A percentile compares a stretch with the other conserved stretches of the same genome.
These are phyloP conservation scores for Eupithecia dodoneata DNA, from an alignment of 2,888 invertebrate species.

Conservation along the genomic window DNA sequence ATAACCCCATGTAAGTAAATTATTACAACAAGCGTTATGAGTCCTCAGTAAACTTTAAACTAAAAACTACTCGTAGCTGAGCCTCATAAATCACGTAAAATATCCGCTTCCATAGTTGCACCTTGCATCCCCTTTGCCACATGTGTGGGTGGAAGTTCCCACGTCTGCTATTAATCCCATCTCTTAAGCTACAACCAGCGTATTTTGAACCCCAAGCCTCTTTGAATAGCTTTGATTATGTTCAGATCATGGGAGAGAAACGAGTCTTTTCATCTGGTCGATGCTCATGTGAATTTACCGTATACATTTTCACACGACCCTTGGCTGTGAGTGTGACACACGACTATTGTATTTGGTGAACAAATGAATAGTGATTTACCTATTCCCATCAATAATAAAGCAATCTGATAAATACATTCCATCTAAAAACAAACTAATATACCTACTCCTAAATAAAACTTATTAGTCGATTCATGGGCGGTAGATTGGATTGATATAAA, in stretches of 20 bases:
- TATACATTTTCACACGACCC: slow-evolving; percentile 68
- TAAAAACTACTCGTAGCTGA: too few relatives aligned
- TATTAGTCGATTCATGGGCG: too few relatives aligned
- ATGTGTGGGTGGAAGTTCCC: slow-evolving; percentile 58
- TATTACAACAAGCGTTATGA: neutral
- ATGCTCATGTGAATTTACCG: slow-evolving; percentile 66
- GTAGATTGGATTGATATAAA: too few relatives aligned
- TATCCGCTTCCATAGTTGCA: slow-evolving; percentile 54
- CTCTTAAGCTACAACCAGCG: slow-evolving; percentile 52
- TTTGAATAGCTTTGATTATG: slow-evolving; percentile 43
- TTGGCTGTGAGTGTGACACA: slow-evolving; percentile 35
- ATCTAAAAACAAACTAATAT: too few relatives aligned
- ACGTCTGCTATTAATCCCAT: slow-evolving; percentile 60
- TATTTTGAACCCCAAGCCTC: slow-evolving; percentile 52
- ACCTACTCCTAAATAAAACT: too few relatives aligned
- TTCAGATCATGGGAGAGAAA: slow-evolving; percentile 47
- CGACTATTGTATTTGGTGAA: slow-evolving; percentile 7
- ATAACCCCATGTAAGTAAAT: neutral
- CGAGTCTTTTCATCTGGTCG: slow-evolving; percentile 54
- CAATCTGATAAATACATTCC: too few relatives aligned
- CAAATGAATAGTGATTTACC: neutral
- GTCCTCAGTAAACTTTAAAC: neutral
- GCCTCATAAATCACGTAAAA: too few relatives aligned
- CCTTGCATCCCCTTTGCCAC: slow-evolving; percentile 57
- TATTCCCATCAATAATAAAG: neutral